phyloP scores from a whole-genome alignment of 2,113 vertebrate genomes.

The Podarcis cretensis region DNA sequence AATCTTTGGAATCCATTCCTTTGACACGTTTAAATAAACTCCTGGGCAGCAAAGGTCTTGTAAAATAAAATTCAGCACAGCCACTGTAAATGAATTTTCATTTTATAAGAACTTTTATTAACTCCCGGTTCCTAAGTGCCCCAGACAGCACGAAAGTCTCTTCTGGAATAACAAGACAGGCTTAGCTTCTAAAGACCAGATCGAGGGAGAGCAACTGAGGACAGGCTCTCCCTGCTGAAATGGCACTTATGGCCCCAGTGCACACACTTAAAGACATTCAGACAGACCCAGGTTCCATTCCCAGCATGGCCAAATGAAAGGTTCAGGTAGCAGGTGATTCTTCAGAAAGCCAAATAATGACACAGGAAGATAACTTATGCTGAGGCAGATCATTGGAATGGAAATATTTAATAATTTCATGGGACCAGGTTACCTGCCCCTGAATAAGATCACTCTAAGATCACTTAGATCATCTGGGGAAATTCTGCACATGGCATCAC shows the following conservation, averaged over 20 bases:
- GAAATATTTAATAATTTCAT: neutral
- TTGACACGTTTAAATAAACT: neutral
- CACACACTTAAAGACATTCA: too few species aligned
- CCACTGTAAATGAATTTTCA: neutral
- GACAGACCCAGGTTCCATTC: too few species aligned
- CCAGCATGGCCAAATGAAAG: too few species aligned
- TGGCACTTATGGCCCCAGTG: neutral
- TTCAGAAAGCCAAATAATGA: too few species aligned
- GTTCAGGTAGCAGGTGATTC: too few species aligned
- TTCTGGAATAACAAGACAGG: neutral
- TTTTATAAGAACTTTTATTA: neutral
- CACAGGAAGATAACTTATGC: too few species aligned
- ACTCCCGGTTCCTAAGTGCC: neutral
- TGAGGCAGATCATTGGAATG: neutral
- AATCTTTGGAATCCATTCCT: neutral
- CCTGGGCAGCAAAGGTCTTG: neutral
- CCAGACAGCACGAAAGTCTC: fast-evolving
- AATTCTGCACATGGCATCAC: too few species aligned
- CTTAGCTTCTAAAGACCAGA: neutral
- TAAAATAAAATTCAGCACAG: fast-evolving
- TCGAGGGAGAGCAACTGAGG: neutral
- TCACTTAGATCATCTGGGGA: too few species aligned
- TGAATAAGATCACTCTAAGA: too few species aligned
- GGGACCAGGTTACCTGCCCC: neutral
- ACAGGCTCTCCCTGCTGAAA: neutral